Percentiles rank a stretch among this genome's conserved stretches.
phyloP scores from a whole-genome alignment of 35 echinoderm and acorn worm species.

The Strongylocentrotus purpuratus region DNA sequence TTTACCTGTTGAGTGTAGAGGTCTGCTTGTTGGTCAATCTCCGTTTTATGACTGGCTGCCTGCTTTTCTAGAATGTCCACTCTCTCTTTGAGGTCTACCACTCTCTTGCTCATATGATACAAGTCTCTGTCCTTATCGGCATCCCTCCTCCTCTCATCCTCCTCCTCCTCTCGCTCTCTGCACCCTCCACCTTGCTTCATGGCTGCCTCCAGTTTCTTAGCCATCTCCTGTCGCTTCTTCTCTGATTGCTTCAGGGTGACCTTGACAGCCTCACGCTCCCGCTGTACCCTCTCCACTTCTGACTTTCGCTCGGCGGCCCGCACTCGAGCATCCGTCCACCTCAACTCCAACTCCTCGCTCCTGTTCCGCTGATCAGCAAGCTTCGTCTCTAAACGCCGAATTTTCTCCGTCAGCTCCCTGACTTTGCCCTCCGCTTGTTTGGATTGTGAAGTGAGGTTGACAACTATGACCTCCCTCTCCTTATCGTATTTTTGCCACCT shows the following conservation, averaged over 20 bases:
- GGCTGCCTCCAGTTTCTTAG: background rate
- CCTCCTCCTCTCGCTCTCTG: background rate
- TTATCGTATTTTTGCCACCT: constrained; percentile 48
- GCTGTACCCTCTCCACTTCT: constrained; percentile 14
- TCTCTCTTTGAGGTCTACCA: constrained; percentile 20
- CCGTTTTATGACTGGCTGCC: background rate
- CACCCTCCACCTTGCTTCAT: background rate
- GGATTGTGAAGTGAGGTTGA: background rate
- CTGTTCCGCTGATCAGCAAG: background rate
- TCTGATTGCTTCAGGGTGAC: constrained; percentile 26
- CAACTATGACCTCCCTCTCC: constrained; percentile 20
- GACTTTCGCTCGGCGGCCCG: constrained; percentile 27
- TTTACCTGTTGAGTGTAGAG: constrained; percentile 38
- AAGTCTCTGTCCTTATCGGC: constrained; percentile 29
- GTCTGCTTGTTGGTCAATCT: constrained; percentile 24
- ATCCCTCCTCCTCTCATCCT: background rate
- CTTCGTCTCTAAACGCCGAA: background rate
- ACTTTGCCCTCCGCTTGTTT: background rate
- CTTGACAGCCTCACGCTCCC: background rate
- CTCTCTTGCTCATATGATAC: constrained; percentile 47
- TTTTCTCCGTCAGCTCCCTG: background rate
- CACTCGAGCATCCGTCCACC: constrained; percentile 36
- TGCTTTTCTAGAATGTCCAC: background rate
- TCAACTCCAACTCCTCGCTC: constrained; percentile 35
- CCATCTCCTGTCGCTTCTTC: background rate